phyloP scores from a whole-genome alignment of 2,888 invertebrate species.

The Apamea epomidion region DNA sequence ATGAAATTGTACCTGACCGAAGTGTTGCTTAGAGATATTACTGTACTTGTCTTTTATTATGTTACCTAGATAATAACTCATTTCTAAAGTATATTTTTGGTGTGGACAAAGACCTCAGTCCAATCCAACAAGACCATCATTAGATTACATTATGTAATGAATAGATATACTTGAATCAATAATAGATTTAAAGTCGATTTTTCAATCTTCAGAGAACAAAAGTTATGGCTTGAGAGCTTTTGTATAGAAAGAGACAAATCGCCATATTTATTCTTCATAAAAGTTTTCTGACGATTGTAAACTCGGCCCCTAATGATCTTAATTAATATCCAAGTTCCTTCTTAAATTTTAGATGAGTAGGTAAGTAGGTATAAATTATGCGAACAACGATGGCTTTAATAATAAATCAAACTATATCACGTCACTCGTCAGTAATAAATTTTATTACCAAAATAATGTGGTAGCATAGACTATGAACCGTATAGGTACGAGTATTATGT shows the following conservation, averaged over 20 bases:
- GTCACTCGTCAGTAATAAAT: background rate
- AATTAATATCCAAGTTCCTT: background rate
- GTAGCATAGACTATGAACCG: background rate
- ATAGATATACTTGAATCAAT: background rate
- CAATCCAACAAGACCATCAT: background rate
- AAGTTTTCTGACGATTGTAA: background rate
- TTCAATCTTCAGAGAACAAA: too few relatives aligned
- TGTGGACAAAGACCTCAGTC: too few relatives aligned
- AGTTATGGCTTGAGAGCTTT: background rate
- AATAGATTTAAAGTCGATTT: too few relatives aligned
- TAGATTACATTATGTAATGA: background rate
- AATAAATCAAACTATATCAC: background rate
- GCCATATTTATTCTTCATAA: too few relatives aligned
- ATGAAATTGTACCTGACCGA: background rate
- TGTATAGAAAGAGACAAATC: background rate
- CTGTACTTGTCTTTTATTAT: background rate
- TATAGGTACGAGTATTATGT: background rate
- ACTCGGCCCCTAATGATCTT: background rate
- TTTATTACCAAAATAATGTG: background rate
- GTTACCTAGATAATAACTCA: background rate
- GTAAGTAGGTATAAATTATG: background rate
- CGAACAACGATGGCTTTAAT: background rate
- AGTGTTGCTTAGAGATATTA: background rate
- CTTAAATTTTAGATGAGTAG: background rate
- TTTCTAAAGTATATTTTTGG: background rate